Conservation (phyloP, 2,888 invertebrate genomes). For the Protula sp. region DNA sequence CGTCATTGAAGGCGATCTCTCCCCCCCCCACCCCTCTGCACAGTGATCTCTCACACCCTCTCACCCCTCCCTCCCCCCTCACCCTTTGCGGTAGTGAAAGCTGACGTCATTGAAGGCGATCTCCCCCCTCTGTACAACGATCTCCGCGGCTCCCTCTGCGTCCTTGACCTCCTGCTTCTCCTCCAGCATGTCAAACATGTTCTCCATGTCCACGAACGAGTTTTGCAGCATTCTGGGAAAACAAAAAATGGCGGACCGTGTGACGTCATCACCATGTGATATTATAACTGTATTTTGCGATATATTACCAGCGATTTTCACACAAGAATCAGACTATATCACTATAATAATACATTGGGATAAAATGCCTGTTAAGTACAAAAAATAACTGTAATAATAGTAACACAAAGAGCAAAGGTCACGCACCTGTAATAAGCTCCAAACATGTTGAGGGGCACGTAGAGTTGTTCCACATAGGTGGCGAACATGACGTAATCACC, state of each 20-base stretch:
- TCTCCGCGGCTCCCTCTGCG: conserved; percentile 68
- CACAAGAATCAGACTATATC: background rate
- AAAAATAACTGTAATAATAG: background rate
- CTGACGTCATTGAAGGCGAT: conserved; percentile 82
- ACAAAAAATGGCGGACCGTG: too few relatives aligned
- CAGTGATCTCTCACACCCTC: conserved; percentile 66
- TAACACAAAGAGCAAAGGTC: background rate
- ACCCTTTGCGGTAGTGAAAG: conserved; percentile 71
- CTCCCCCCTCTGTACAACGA: conserved; percentile 61
- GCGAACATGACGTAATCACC: conserved; percentile 93
- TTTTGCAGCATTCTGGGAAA: conserved; percentile 77
- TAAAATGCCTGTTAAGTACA: background rate
- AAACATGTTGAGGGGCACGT: conserved; percentile 91
- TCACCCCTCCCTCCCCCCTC: conserved; percentile 66
- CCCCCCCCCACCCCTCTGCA: conserved; percentile 63
- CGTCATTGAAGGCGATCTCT: conserved; percentile 75
- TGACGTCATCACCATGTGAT: too few relatives aligned
- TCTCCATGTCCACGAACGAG: conserved; percentile 96
- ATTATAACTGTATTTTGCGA: too few relatives aligned
- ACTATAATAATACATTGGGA: background rate
- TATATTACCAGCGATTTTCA: background rate
- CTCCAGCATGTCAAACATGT: conserved; percentile 88
- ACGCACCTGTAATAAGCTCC: conserved; percentile 85
- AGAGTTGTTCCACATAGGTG: conserved; percentile 81
- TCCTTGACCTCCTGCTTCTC: conserved; percentile 71